Percentiles rank a stretch among this genome's conserved stretches.
phyloP scores from a whole-genome alignment of 2,888 invertebrate species.

The Acrobeloides nanus region DNA sequence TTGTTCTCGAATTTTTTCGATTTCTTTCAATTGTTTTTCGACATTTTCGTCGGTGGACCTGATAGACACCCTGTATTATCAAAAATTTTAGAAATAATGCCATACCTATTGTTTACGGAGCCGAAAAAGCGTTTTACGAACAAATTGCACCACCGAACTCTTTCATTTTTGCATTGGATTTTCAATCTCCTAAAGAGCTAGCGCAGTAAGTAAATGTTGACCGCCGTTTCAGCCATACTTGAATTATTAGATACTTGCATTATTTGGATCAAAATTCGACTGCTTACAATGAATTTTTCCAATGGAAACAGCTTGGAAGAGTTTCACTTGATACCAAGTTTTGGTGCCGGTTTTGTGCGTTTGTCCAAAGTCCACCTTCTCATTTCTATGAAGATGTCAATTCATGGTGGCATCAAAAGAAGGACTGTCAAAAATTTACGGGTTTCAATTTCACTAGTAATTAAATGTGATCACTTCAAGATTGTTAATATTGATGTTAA shows the following conservation, averaged over 20 bases:
- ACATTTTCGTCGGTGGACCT: not conserved
- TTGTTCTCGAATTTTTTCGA: not conserved
- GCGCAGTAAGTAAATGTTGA: slow-evolving; percentile 17
- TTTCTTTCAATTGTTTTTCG: not conserved
- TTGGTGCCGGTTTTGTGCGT: slow-evolving; percentile 19
- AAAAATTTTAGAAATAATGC: slow-evolving; percentile 17
- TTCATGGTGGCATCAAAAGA: slow-evolving; percentile 15
- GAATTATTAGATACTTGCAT: slow-evolving; percentile 14
- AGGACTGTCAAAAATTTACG: not conserved
- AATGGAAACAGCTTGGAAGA: slow-evolving; percentile 19
- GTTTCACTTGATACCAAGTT: slow-evolving; percentile 12
- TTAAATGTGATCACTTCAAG: no score
- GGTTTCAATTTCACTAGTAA: no score
- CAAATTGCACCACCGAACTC: slow-evolving; percentile 24
- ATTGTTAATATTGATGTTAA: no score
- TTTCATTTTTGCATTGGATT: slow-evolving; percentile 32
- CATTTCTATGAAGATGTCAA: slow-evolving; percentile 19
- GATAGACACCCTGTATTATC: not conserved
- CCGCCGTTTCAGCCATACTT: slow-evolving; percentile 7
- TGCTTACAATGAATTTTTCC: slow-evolving; percentile 21
- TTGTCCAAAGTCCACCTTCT: slow-evolving; percentile 8
- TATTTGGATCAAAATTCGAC: slow-evolving; percentile 13
- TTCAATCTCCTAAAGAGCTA: slow-evolving; percentile 14
- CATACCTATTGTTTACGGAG: slow-evolving; percentile 29
- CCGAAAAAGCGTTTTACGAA: slow-evolving; percentile 18